Base-by-base conservation (phyloP, 2,113 vertebrate species). In the Parus major region DNA sequence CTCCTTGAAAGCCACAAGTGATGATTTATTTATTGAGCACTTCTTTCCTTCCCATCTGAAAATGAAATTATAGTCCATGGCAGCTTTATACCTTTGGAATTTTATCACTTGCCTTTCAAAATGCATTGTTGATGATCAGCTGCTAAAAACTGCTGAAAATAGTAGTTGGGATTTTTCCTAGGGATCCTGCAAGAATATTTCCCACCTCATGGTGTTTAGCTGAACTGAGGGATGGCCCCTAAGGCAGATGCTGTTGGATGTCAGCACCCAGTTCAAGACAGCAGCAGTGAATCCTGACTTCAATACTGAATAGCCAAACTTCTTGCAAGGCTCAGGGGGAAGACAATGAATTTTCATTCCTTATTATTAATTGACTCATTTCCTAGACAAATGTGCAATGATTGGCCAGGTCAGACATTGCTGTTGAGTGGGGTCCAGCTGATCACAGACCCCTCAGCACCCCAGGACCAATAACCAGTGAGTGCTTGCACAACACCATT, bases 281-380 rank as follows among this genome's bases (percentile, higher is more conserved):
- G 44, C 41, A 71, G 35, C 28, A 9, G 7, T 31, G 78, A 77
- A 24, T 70, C n/a, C n/a, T 80, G 82, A 22, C 72, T 47, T 19
- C 12, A 24, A 10, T 10, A 7, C 11, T 46, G 35, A 56, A 13
- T 8, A 22, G 12, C 42, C 55, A 35, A 75, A 55, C 57, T 50
- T 23, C 29, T 71, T 59, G 33, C 33, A 49, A 19, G 56, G 18
- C 28, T 66, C n/a, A 10, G 22, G 25, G 71, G 53, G 8, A 59
- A 79, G 53, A 50, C 15, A 63, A 0, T 1, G 4, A 52, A 28
- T 36, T 85, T 80, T 68, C 24, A 33, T 69, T 72, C 18, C 27
- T 56, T 6, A 0, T n/a, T 53, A 0, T 52, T 22, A 31, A 20
- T 47, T 35, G 49, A 5, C 3, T 65, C 4, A 14, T 69, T 39